Conservation (phyloP, 2,113 vertebrate genomes). For the Panthera leo region DNA sequence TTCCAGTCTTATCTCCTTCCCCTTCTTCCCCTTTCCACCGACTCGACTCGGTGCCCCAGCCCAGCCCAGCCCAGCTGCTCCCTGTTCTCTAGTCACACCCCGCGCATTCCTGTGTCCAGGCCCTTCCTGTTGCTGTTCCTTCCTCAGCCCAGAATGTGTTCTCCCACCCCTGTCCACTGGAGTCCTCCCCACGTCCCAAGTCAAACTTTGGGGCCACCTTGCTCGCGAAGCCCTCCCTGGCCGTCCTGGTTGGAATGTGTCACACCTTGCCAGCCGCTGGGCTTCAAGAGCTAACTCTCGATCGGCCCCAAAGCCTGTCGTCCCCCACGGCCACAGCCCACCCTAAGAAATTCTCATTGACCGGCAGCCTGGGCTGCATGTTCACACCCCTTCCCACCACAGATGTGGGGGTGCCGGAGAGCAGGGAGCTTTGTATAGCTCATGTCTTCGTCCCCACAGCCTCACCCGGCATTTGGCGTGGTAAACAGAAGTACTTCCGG, state of each 20-base stretch:
- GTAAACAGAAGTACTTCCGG: neutral
- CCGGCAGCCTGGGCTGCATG: neutral
- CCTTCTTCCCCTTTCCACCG: neutral
- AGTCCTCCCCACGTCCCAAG: neutral
- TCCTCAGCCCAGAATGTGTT: neutral
- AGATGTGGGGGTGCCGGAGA: neutral
- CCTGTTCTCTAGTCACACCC: neutral
- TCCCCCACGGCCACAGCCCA: neutral
- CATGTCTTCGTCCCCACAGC: neutral
- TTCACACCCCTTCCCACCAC: neutral
- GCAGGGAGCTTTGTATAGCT: neutral
- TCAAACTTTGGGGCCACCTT: neutral
- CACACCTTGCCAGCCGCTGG: neutral
- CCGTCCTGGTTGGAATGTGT: neutral
- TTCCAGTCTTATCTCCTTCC: neutral
- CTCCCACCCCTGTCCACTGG: neutral
- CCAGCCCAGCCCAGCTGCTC: neutral
- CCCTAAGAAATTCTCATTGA: neutral
- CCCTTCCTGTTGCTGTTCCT: neutral
- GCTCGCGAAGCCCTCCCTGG: neutral
- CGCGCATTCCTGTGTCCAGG: neutral
- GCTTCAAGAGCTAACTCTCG: neutral
- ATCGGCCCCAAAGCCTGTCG: rapidly evolving
- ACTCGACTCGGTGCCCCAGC: rapidly evolving
- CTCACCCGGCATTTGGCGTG: neutral